Base-by-base conservation (phyloP, 2,113 vertebrate species). In the Carassius gibelio region DNA sequence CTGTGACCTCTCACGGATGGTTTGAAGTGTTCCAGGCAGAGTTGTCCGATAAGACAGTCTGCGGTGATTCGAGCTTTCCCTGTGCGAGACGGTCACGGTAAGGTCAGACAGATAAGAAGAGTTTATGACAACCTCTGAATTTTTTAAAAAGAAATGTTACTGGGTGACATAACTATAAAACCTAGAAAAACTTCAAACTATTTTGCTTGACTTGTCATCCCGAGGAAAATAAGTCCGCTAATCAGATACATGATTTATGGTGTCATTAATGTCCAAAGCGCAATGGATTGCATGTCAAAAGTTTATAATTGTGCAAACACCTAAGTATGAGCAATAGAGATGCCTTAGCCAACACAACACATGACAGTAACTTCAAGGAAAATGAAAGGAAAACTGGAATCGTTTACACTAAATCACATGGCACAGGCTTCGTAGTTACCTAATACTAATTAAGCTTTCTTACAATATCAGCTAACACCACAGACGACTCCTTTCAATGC, bases 1-100 rank as follows among this genome's bases (percentile, higher is more conserved):
- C 14, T 48, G 62, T 81, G 79, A 81, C 62, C 79, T 68, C 23
- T 68, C 42, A 81, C 62, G 11, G 23, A 72, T 57, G 11, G 64
- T 57, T 55, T 82, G 19, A 57, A 55, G 81, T 17, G 66, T 71
- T 82, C 30, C 50, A 57, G 61, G 42, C 14, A 0, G 1, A 57
- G 64, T 13, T 42, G 55, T 30, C 10, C 14, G 79, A 52, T 57
- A 36, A 82, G 48, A 57, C 19, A 55, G 15, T 71, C 45, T 50
- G 79, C 21, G 59, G 36, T 80, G 59, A 64, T 38, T 64, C 38
- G 0, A 80, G 36, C 11, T 80, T 64, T 62, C 59, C 61, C 62
- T 8, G 19, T 21, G n/a, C 4, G 30, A n/a, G 48, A 30, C 45
- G 50, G 87, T 82, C 81, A 57, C 9, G 4, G 21, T 52, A n/a